Evolutionary conservation across 2,888 invertebrate species (phyloP), one percentile per base, ranked within the genome.

Genomic region (Mamestra brassicae): DNA sequence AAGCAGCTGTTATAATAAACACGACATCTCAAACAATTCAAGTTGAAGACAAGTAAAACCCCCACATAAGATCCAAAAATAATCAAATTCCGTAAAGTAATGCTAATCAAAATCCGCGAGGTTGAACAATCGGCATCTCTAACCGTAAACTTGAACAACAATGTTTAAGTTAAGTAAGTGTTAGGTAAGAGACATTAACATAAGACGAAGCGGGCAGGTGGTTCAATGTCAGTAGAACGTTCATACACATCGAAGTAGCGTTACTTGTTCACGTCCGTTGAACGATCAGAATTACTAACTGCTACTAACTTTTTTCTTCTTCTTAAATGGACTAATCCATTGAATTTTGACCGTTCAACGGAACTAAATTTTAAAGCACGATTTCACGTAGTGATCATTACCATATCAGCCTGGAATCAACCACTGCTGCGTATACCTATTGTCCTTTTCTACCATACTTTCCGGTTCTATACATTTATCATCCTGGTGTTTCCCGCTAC

Each of bases 171-270:
- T 79, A 80, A 78, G 69, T 78, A 81, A 85, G 73, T 86, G 79
- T 88, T 86, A 82, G 78, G 81, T 87, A 87, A 88, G 78, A 83
- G 62, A 65, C 68, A 85, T 89, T 87, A 88, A 84, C 86, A 87
- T 88, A 84, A 85, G 78, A 83, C 72, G 64, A 76, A 79, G 71
- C 76, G 71, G 71, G 67, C 76, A 78, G 71, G 75, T 82, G 81
- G 86, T 90, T 91, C 91, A 91, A 91, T 91, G 91, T 86, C 90
- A 80, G 82, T 74, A 52, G 80, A 52, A 85, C 84, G 85, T 87
- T 85, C 78, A 17, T 72, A 15, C 45, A 85, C 85, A 90, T 90
- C 87, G 77, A 90, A 81, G 71, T 74, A 78, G 78, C 71, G 67
- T 81, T 82, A 76, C 83, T 72, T 80, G 75, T 80, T 83, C 68